Evolutionary conservation across 2,888 invertebrate species (phyloP), one percentile per base, ranked within the genome.

Genomic region (Sipunculus nudus): DNA sequence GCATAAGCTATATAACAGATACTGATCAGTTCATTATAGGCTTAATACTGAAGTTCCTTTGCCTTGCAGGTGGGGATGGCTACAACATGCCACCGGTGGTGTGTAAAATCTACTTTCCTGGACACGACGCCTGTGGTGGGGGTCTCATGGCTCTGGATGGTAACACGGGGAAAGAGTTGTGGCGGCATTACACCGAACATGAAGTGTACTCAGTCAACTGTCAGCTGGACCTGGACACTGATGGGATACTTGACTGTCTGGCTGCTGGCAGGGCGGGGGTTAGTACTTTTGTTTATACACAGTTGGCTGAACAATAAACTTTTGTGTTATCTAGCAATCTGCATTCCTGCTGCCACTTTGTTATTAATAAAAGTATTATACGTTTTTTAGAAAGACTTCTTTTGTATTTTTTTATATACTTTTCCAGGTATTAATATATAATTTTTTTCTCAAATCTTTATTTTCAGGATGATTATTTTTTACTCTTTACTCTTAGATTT

Each of bases 81-180:
- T 86, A 88, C 65, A 84, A 49, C 31, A 53, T 31, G 4, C 84
- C 84, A 4, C 76, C 77, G 38, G 76, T 85, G 53, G 84, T 85
- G 32, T 89, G 91, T 74, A 87, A 88, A 63, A 87, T 90, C 61
- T 89, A 89, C 75, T 89, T 91, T 75, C 87, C 87, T 49, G 88
- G 89, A 10, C 86, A 87, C 0, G 68, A 70, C 53, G 89, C 89
- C 0, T 93, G 92, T 78, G 87, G 89, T 65, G 92, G 92, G 3
- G 92, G 92, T 6, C 86, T 92, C 10, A 83, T 92, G 67, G 91
- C 91, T 0, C 77, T 92, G n/a, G 89, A 92, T 79, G 93, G 92
- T 0, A 79, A 76, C 26, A 89, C 87, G 40, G 93, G 93, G 1
- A 84, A 86, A 32, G 87, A 88, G n/a, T 73, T 92, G 16, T 93